Percentiles rank a stretch among this genome's conserved stretches.
Evolutionary conservation across 2,888 invertebrate species (phyloP).

Genomic region (Gastracanthus pulcherrimus): DNA sequence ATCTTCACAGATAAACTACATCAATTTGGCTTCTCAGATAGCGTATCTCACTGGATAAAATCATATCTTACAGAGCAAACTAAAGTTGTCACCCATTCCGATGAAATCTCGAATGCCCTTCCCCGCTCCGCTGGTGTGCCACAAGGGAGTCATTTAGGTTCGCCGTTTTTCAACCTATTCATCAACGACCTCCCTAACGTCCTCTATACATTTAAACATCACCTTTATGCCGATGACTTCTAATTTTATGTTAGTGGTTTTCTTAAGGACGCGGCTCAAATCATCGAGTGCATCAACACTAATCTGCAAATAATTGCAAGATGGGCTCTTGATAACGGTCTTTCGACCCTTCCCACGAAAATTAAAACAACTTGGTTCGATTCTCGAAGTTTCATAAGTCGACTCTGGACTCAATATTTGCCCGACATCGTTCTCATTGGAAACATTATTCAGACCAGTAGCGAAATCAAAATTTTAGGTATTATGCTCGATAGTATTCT

Average conservation of each 20-base stretch:
- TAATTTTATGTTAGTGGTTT: background rate
- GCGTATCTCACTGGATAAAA: background rate
- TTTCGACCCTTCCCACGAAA: background rate
- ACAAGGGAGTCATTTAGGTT: background rate
- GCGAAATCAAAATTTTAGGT: too few relatives aligned
- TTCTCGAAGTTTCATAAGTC: too few relatives aligned
- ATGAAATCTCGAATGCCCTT: background rate
- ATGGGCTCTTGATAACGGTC: background rate
- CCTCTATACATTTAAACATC: background rate
- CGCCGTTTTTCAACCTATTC: background rate
- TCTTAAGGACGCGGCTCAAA: background rate
- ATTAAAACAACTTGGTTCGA: background rate
- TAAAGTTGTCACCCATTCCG: background rate
- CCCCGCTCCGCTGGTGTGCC: background rate
- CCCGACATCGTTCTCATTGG: too few relatives aligned
- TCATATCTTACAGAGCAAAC: background rate
- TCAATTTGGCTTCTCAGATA: background rate
- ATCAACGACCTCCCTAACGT: background rate
- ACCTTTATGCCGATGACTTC: background rate
- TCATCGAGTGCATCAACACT: background rate
- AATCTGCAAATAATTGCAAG: background rate
- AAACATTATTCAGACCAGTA: too few relatives aligned
- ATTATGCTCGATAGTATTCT: too few relatives aligned
- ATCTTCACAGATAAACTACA: background rate
- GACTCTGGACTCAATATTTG: too few relatives aligned